Evolutionary conservation across 1,140 invertebrate genomes (phyloP).

Genomic region (Magallana gigas): DNA sequence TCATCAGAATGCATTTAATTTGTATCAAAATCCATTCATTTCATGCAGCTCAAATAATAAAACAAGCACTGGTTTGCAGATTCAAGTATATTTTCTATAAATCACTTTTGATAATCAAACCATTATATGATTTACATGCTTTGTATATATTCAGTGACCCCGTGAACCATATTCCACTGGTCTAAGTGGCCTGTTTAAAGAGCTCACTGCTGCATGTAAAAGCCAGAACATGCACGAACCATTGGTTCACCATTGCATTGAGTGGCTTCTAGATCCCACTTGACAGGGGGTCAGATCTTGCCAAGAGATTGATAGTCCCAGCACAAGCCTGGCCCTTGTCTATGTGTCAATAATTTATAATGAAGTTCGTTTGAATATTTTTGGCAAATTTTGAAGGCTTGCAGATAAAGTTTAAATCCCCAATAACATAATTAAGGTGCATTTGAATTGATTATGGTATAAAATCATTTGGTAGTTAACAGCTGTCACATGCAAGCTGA

Average conservation of each 20-base stretch:
- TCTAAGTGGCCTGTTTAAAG: neutral
- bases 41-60: neutral
- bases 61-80: neutral
- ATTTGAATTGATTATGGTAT: too few relatives aligned
- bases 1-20: too few relatives aligned
- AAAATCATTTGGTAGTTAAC: too few relatives aligned
- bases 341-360: too few relatives aligned
- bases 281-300: slow-evolving; percentile 7
- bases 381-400: too few relatives aligned
- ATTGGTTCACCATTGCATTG: neutral
- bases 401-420: too few relatives aligned
- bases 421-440: too few relatives aligned
- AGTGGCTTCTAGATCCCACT: neutral
- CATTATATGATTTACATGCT: neutral
- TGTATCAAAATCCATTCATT: neutral
- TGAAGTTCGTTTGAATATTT: too few relatives aligned
- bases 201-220: neutral
- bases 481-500: too few relatives aligned
- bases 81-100: neutral
- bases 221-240: neutral
- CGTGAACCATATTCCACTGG: neutral
- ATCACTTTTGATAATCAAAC: neutral
- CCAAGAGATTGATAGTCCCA: neutral
- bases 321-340: neutral
- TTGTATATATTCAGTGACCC: slow-evolving; percentile 16